Evolutionary conservation across 2,113 vertebrate species (phyloP), one percentile per base, ranked within the genome.

Genomic region (Carassius carassius): DNA sequence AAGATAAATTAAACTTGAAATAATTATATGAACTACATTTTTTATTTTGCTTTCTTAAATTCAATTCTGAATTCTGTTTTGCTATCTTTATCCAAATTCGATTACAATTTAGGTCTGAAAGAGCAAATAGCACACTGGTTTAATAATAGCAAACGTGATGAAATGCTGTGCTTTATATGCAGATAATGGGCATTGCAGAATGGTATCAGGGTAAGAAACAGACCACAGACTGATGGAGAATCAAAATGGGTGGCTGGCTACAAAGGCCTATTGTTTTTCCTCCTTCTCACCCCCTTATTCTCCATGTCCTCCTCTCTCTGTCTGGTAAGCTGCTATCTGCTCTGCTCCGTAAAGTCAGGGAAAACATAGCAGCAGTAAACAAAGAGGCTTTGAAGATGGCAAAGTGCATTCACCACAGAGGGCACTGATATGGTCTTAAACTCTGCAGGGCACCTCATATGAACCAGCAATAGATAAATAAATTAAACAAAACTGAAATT

Each of bases 341-440:
- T 84, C 63, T 83, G 89, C 86, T 84, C 88, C 56, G 81, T 85
- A 88, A 87, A 92, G 90, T 93, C 90, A 82, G 88, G 84, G 88
- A 88, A 90, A 90, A 89, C 88, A 82, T 25, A 81, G 41, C 84
- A 83, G 51, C 70, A 58, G 32, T 70, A 76, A 90, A 94, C 92
- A 92, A 94, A 92, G 91, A 70, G 82, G 86, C 92, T 91, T 93
- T 93, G 88, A 94, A 89, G 56, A 87, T 83, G 62, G 72, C 51
- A 76, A 75, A 72, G 58, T 84, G 51, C 19, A 82, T 78, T 81
- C 69, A 78, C 82, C 78, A 80, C 62, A 80, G 80, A 77, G 47
- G 32, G 32, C 82, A 82, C 67, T 87, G 80, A 86, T 67, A 75
- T 21, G 79, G 65, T 37, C 84, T 62, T 21, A 47, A 32, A 60